phyloP scores from a whole-genome alignment of 2,113 vertebrate genomes.

The Emberiza fucata region DNA sequence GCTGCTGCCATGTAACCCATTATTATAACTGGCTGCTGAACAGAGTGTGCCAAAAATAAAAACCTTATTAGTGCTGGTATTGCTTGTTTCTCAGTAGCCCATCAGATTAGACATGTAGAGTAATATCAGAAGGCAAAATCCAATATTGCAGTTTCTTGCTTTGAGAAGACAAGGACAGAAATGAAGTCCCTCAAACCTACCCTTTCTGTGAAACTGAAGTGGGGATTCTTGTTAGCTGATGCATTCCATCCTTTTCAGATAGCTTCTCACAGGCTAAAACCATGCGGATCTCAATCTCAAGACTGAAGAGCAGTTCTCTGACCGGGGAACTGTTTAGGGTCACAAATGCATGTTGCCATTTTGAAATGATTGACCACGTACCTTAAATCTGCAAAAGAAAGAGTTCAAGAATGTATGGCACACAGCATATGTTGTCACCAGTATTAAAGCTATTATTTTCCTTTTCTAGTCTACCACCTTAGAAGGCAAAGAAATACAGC shows the following conservation, averaged over 20 bases:
- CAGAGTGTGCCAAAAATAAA: constrained; percentile 33
- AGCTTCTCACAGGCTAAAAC: not conserved
- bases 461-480: not conserved
- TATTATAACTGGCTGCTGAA: not conserved
- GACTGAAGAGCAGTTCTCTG: not conserved
- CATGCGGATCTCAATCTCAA: not conserved
- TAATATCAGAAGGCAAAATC: not conserved
- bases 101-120: not conserved
- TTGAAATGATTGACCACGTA: not conserved
- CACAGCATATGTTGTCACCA: not conserved
- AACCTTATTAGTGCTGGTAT: not conserved
- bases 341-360: not conserved
- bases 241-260: not conserved
- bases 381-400: not conserved
- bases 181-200: not conserved
- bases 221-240: not conserved
- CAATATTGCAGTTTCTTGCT: not conserved
- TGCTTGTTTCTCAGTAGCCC: not conserved
- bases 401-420: not conserved
- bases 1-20: not conserved
- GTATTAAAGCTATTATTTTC: not conserved
- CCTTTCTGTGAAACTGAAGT: not conserved
- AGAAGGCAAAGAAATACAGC: not conserved
- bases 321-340: not conserved
- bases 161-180: not conserved